Conservation (phyloP, 2,888 invertebrate genomes). For the Monopis laevigella region DNA sequence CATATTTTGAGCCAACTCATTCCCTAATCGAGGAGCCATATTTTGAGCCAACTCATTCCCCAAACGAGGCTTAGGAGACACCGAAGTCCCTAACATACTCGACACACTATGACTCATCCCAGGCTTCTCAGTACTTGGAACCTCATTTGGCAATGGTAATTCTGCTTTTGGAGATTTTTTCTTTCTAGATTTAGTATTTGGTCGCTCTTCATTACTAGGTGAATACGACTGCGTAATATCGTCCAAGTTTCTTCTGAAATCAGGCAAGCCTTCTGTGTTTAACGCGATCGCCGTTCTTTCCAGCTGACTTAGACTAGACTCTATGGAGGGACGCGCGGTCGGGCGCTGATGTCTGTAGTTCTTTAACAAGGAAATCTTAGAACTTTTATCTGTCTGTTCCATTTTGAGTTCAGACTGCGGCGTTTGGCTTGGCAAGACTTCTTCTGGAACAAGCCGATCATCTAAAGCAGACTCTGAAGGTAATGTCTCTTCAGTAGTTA, state of each 20-base stretch:
- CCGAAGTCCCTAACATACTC: constrained; percentile 36
- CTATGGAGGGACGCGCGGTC: constrained; percentile 36
- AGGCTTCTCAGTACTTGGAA: constrained; percentile 29
- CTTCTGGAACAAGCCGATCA: neutral
- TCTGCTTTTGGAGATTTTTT: constrained; percentile 52
- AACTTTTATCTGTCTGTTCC: constrained; percentile 27
- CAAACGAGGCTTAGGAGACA: constrained; percentile 25
- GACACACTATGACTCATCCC: constrained; percentile 57
- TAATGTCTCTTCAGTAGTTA: constrained; percentile 54
- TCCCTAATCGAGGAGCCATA: constrained; percentile 20
- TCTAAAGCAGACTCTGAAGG: constrained; percentile 50
- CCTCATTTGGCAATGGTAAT: constrained; percentile 24
- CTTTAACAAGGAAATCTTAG: constrained; percentile 54
- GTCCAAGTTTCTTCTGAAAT: constrained; percentile 55
- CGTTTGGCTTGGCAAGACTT: neutral
- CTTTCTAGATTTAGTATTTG: constrained; percentile 43
- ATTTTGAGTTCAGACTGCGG: constrained; percentile 21
- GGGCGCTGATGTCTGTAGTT: constrained; percentile 59
- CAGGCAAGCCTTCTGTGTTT: constrained; percentile 53
- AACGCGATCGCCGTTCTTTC: constrained; percentile 53
- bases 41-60: constrained; percentile 6
- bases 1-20: neutral
- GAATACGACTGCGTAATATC: constrained; percentile 62
- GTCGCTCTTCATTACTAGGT: constrained; percentile 45
- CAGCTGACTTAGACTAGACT: constrained; percentile 52